Evolutionary conservation across 1,140 invertebrate genomes (phyloP), one percentile per base, ranked within the genome.

Genomic region (Zophobas atratus): DNA sequence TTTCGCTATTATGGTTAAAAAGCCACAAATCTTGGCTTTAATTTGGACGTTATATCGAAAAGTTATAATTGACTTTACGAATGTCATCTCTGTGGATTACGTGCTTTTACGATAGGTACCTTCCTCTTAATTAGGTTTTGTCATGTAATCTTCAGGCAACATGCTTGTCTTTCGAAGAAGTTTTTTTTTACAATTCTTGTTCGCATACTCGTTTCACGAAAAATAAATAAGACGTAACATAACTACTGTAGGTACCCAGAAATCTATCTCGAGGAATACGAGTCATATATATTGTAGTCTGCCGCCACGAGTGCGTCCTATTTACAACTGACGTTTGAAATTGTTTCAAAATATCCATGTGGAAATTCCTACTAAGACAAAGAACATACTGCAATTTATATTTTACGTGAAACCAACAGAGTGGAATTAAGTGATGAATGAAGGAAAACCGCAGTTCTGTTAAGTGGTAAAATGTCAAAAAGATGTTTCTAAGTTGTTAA

Each of bases 1-100:
- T 67, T 67, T 67, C 60, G 60, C 60, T 43, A 67, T 67, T 67
- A 43, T 39, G 20, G 60, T 67, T 39, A 67, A 67, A 67, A 67
- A 67, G 60, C 60, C 60, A 36, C 60, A 67, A 41, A 43, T 67
- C 60, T 67, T 67, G 1, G 36, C 20, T 32, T 67, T 67, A 67
- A 67, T 60, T 60, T 60, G 6, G 36, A 60, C 36, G n/a, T 60
- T 38, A 60, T 60, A 43, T 43, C 8, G 60, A 67, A 67, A 43
- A 41, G 38, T 41, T 43, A 43, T 43, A 67, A 67, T 67, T 43
- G 2, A 2, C 2, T 2, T 20, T 20, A 51, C 20, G 20, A 67
- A 67, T 33, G n/a, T 43, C n/a, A 0, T 43, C n/a, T 46, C 43
- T 46, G 8, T 8, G 20, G 20, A 20, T 20, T 20, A 20, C 20